Percentiles rank a stretch among this genome's conserved stretches.
These are phyloP conservation scores for Galendromus occidentalis DNA, from an alignment of 1,140 invertebrate species.

Conservation along the genomic window DNA sequence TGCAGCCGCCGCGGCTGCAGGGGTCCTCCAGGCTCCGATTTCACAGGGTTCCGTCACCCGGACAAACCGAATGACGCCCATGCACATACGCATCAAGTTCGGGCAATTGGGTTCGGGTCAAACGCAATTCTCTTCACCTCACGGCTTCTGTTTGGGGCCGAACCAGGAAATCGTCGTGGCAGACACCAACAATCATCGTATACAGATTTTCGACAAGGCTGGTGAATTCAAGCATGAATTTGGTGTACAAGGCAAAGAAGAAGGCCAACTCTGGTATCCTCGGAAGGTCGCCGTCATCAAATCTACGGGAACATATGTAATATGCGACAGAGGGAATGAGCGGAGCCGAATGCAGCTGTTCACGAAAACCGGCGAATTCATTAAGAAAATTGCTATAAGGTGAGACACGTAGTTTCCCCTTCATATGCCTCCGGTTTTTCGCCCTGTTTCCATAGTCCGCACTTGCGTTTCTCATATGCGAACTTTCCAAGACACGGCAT, in stretches of 20 bases:
- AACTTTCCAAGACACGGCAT: slow-evolving; percentile 11
- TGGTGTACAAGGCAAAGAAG: slow-evolving; percentile 70
- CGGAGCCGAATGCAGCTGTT: slow-evolving; percentile 89
- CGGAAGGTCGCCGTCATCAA: slow-evolving; percentile 81
- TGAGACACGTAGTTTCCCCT: slow-evolving; percentile 14
- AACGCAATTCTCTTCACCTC: slow-evolving; percentile 85
- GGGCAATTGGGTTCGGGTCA: slow-evolving; percentile 71
- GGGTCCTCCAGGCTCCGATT: not conserved
- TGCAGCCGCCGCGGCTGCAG: not conserved
- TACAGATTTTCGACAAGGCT: slow-evolving; percentile 76
- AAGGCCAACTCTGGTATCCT: slow-evolving; percentile 89
- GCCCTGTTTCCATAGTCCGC: not conserved
- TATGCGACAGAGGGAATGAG: slow-evolving; percentile 88
- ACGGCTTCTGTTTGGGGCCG: slow-evolving; percentile 80
- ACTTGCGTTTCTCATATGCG: not conserved
- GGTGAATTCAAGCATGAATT: slow-evolving; percentile 62
- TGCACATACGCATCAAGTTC: slow-evolving; percentile 78
- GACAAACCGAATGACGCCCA: slow-evolving; percentile 30
- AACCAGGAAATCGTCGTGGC: slow-evolving; percentile 80
- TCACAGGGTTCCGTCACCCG: not conserved
- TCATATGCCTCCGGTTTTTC: no score
- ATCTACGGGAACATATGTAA: slow-evolving; percentile 67
- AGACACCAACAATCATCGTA: slow-evolving; percentile 87
- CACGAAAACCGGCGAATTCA: slow-evolving; percentile 36
- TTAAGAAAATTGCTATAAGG: slow-evolving; percentile 72